phyloP scores from a whole-genome alignment of 2,797 vertebrate species.

The Novumbra hubbsi region DNA sequence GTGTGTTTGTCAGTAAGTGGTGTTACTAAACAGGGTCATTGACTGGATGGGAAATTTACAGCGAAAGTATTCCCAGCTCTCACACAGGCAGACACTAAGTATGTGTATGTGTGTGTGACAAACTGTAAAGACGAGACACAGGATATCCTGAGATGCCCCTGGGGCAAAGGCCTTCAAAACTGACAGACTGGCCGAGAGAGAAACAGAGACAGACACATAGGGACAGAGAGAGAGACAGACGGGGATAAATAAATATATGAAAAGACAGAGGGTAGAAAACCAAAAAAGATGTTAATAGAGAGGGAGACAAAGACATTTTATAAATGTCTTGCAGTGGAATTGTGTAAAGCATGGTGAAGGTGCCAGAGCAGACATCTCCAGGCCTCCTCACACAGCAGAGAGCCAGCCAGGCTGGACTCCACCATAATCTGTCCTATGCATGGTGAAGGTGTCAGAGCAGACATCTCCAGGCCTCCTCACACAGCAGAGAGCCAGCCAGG shows the following conservation, averaged over 20 bases:
- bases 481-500: no score
- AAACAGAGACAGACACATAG: conserved; percentile 21
- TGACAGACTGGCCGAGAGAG: no score
- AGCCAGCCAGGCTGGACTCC: neutral
- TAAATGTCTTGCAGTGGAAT: conserved; percentile 31
- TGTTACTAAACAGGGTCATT: neutral
- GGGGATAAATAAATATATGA: neutral
- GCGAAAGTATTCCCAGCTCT: neutral
- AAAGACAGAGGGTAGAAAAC: neutral
- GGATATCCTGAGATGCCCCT: conserved; percentile 59
- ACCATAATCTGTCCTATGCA: neutral
- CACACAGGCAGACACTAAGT: neutral
- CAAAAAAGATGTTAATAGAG: neutral
- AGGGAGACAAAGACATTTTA: neutral
- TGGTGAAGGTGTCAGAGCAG: no score
- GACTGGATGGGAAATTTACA: neutral
- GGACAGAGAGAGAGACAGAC: conserved; percentile 29
- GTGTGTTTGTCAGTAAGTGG: neutral
- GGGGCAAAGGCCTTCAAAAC: conserved; percentile 34
- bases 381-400: conserved; percentile 12
- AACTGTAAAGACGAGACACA: conserved; percentile 58
- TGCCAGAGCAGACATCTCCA: conserved; percentile 5
- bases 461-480: no score
- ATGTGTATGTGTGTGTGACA: conserved; percentile 32
- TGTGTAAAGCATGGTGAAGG: conserved; percentile 19